Evolutionary conservation across 2,797 vertebrate genomes (phyloP).

Genomic region (Mormyrops attenuatus): DNA sequence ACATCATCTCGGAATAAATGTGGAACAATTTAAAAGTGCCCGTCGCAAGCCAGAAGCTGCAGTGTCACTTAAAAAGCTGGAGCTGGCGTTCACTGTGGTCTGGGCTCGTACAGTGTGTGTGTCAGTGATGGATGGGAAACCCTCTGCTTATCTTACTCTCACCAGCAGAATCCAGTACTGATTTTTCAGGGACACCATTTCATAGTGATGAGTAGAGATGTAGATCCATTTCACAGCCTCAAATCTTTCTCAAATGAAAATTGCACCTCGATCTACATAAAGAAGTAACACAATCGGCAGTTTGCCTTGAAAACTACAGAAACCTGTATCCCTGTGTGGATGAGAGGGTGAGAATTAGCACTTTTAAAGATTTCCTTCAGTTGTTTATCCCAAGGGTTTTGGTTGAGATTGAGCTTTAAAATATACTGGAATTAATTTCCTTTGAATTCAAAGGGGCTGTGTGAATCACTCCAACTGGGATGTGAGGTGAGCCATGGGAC

Average conservation of each 20-base stretch:
- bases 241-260: background rate
- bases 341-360: background rate
- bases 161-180: background rate
- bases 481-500: background rate
- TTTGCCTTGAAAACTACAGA: background rate
- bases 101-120: background rate
- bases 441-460: background rate
- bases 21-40: background rate
- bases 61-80: slow-evolving; percentile 1
- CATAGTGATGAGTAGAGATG: background rate
- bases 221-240: background rate
- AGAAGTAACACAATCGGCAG: background rate
- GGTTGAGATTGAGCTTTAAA: background rate
- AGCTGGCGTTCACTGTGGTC: background rate
- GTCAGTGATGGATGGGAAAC: background rate
- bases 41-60: background rate
- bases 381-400: background rate
- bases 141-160: background rate
- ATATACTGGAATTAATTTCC: background rate
- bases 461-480: background rate
- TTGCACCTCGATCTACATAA: background rate
- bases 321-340: background rate
- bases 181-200: background rate
- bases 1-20: background rate
- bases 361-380: background rate